phyloP scores from a whole-genome alignment of 53 echinoderm and acorn worm genomes.

The Holothuria leucospilota region DNA sequence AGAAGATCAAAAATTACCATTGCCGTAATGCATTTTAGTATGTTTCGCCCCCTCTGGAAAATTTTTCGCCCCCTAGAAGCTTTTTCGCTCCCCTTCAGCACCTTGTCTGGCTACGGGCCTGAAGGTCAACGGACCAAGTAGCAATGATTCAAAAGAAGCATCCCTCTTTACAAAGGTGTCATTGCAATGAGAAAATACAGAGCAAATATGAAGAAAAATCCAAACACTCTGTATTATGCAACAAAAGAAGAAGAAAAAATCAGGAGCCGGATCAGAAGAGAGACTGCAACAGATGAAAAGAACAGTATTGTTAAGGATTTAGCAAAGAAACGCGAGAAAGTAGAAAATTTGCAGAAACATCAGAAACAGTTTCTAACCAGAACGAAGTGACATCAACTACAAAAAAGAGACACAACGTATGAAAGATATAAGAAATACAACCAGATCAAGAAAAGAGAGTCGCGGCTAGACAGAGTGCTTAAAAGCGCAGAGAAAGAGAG shows the following conservation, averaged over 20 bases:
- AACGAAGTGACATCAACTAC: no score
- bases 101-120: no score
- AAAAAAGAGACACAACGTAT: not conserved
- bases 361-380: no score
- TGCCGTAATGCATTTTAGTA: no score
- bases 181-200: conserved; percentile 22
- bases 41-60: no score
- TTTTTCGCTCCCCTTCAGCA: no score
- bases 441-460: conserved; percentile 6
- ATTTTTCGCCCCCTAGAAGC: no score
- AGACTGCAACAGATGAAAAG: not conserved
- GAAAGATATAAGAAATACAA: not conserved
- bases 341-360: no score
- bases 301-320: not conserved
- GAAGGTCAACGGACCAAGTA: not conserved
- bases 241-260: not conserved
- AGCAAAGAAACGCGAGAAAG: not conserved
- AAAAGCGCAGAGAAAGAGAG: conserved; percentile 18
- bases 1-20: no score
- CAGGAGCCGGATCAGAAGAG: not conserved
- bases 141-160: not conserved
- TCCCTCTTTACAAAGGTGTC: not conserved
- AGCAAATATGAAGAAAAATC: not conserved
- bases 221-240: conserved; percentile 2
- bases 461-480: not conserved